These are phyloP conservation scores for Heloderma charlesbogerti DNA, from an alignment of 2,113 vertebrate species.

Conservation along the genomic window DNA sequence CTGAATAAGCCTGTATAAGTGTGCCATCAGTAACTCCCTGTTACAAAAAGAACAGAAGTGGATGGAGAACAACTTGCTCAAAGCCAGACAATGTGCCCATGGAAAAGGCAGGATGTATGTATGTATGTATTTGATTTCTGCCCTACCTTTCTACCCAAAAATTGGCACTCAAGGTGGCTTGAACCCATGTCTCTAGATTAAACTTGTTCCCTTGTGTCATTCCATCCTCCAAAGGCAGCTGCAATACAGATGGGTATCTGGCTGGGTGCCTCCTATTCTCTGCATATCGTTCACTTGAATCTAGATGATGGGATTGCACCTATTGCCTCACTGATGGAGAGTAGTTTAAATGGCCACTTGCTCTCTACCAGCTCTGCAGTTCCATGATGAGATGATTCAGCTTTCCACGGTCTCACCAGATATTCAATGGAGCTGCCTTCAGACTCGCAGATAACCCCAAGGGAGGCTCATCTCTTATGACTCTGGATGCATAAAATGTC, in stretches of 20 bases:
- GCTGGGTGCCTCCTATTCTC: neutral
- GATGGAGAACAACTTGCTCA: neutral
- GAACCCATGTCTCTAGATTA: too few relatives aligned
- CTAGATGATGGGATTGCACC: neutral
- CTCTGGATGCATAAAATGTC: neutral
- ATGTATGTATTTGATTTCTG: neutral
- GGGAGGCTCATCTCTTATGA: neutral
- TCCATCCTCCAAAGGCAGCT: neutral
- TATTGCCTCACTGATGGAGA: neutral
- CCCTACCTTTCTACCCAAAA: too few relatives aligned
- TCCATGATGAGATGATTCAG: too few relatives aligned
- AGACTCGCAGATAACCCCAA: neutral
- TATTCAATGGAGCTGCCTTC: too few relatives aligned
- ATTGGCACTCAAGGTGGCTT: neutral
- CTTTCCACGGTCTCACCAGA: neutral
- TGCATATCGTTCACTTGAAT: neutral
- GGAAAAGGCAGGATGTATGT: neutral
- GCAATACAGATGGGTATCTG: neutral
- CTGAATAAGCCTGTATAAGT: neutral
- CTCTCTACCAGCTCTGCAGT: neutral
- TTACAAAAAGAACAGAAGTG: too few relatives aligned
- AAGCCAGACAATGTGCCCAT: neutral
- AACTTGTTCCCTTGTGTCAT: neutral
- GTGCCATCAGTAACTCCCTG: too few relatives aligned
- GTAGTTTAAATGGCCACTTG: neutral